Evolutionary conservation across 2,113 vertebrate genomes (phyloP).

Genomic region (Uropsilus gracilis): DNA sequence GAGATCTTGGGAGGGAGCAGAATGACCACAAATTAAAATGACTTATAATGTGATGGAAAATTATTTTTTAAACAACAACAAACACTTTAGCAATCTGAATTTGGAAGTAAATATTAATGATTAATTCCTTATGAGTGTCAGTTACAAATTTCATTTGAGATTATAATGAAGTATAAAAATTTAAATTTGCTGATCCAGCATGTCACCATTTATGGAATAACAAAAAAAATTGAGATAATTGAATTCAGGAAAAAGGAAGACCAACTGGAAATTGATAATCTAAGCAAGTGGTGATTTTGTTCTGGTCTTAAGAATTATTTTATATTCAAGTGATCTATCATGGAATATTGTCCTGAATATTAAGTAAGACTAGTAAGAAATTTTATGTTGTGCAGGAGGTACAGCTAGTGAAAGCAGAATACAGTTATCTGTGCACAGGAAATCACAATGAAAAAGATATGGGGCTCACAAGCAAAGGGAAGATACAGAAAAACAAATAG

Average conservation of each 20-base stretch:
- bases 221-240: not conserved
- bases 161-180: not conserved
- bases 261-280: not conserved
- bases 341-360: not conserved
- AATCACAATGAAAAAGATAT: not conserved
- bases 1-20: not conserved
- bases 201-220: not conserved
- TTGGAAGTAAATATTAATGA: not conserved
- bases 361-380: not conserved
- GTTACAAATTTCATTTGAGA: conserved; percentile 31
- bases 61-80: not conserved
- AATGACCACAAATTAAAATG: not conserved
- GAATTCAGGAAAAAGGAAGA: conserved; percentile 29
- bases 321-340: not conserved
- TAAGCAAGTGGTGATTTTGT: not conserved
- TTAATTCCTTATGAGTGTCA: not conserved
- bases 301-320: not conserved
- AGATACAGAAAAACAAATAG: not conserved
- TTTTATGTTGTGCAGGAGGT: not conserved
- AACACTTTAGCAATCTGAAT: not conserved
- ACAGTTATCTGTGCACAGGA: not conserved
- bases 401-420: not conserved
- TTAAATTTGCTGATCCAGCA: not conserved
- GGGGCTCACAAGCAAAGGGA: not conserved
- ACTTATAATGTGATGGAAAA: not conserved